A percentile compares a stretch with the other conserved stretches of the same genome.
These are phyloP conservation scores for Merodon equestris DNA, from an alignment of 2,888 invertebrate genomes.

Conservation along the genomic window DNA sequence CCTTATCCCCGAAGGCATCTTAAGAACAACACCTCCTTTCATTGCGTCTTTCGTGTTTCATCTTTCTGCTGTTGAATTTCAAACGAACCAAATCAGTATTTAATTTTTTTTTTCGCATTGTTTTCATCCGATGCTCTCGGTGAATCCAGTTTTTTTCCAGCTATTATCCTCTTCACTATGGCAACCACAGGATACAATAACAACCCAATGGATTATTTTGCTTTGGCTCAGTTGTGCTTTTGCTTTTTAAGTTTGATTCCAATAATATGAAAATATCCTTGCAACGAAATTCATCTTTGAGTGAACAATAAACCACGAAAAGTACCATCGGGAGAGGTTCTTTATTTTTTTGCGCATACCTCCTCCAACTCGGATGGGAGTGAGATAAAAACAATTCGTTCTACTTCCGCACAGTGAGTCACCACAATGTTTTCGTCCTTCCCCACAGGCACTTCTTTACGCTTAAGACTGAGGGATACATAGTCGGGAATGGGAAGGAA, in stretches of 20 bases:
- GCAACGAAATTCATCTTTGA: slow-evolving; percentile 12
- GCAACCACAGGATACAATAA: slow-evolving; percentile 11
- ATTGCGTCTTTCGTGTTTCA: no score
- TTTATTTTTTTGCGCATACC: slow-evolving; percentile 5
- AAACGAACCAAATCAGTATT: neutral
- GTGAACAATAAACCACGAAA: slow-evolving; percentile 13
- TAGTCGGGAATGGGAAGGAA: no score
- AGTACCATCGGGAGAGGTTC: slow-evolving; percentile 8
- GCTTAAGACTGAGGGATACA: no score
- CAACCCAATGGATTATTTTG: slow-evolving; percentile 13
- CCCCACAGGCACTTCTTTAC: no score
- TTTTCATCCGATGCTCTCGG: neutral
- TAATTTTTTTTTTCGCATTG: neutral
- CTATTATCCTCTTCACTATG: slow-evolving; percentile 7
- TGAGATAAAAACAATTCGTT: no score
- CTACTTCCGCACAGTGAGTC: no score
- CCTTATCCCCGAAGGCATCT: no score
- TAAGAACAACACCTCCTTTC: no score
- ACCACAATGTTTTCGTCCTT: no score
- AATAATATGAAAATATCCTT: slow-evolving; percentile 33
- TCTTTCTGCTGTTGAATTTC: neutral
- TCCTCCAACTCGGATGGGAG: no score
- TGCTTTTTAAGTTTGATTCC: slow-evolving; percentile 29
- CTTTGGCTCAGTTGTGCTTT: neutral
- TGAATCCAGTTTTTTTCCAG: slow-evolving; percentile 4